phyloP scores from a whole-genome alignment of 2,797 vertebrate genomes.

The Halcyon chelicuti region DNA sequence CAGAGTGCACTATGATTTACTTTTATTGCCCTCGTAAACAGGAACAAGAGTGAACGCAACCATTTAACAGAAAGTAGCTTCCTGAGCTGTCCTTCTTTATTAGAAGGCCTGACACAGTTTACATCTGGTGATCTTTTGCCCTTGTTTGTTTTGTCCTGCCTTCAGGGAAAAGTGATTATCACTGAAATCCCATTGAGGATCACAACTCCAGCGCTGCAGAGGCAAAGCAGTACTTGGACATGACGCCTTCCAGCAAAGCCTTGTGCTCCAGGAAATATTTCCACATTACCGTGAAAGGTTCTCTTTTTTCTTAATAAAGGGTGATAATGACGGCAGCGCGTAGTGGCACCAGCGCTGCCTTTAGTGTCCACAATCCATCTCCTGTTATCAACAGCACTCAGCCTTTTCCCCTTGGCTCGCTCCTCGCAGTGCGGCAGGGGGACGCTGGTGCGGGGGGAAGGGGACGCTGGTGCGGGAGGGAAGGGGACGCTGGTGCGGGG shows the following conservation, averaged over 20 bases:
- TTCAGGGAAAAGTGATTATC: background rate
- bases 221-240: background rate
- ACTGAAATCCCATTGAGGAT: background rate
- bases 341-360: fast-evolving
- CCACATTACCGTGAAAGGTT: background rate
- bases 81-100: background rate
- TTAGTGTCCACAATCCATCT: background rate
- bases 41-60: background rate
- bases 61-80: background rate
- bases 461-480: background rate
- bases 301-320: background rate
- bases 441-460: background rate
- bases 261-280: background rate
- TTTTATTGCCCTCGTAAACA: fast-evolving
- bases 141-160: background rate
- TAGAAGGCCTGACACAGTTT: background rate
- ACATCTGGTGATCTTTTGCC: background rate
- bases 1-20: background rate
- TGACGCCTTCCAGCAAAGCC: background rate
- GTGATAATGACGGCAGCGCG: background rate
- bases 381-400: background rate
- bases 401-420: background rate
- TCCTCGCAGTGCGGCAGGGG: fast-evolving
- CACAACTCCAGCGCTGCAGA: background rate
- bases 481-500: background rate